Base-by-base conservation (phyloP, 1,140 invertebrate species). In the Habropoda laboriosa region DNA sequence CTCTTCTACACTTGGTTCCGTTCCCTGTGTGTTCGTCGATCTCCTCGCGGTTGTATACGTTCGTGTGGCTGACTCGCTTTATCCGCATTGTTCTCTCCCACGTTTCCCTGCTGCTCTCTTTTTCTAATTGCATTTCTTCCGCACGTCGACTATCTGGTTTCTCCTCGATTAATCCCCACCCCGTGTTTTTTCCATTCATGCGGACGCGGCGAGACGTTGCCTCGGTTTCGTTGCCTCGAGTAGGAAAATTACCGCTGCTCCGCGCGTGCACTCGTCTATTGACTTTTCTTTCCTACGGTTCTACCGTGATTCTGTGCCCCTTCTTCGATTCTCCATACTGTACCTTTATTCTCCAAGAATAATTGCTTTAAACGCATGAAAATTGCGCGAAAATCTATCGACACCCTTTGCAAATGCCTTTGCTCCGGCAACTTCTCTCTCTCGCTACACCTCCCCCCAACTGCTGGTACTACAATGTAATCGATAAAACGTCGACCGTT, bases 401-500 rank as follows among this genome's bases (percentile, higher is more conserved):
- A n/a, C n/a, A n/a, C n/a, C n/a, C n/a, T n/a, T n/a, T n/a, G n/a
- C n/a, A n/a, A n/a, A n/a, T n/a, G n/a, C n/a, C n/a, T n/a, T n/a
- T n/a, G n/a, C n/a, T n/a, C n/a, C n/a, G n/a, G n/a, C n/a, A n/a
- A n/a, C n/a, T n/a, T n/a, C n/a, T n/a, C n/a, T n/a, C 13, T 12
- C 30, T 35, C 30, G 18, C 30, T 32, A 1, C 24, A 2, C 12
- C 42, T 27, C 2, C 4, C 13, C 0, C 10, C 18, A 18, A 8
- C 38, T 18, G 42, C 30, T 30, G 40, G 27, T 40, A 51, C n/a
- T 55, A 58, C 42, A 30, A 74, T 64, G 57, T 47, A 49, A 84
- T 84, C 82, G 83, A 85, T 84, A 84, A 84, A 81, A 64, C 57
- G 63, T 64, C 49, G 49, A n/a, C 24, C 51, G 57, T 51, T 35